Conservation (phyloP, 2,797 vertebrate species). For the Spinus pinus region DNA sequence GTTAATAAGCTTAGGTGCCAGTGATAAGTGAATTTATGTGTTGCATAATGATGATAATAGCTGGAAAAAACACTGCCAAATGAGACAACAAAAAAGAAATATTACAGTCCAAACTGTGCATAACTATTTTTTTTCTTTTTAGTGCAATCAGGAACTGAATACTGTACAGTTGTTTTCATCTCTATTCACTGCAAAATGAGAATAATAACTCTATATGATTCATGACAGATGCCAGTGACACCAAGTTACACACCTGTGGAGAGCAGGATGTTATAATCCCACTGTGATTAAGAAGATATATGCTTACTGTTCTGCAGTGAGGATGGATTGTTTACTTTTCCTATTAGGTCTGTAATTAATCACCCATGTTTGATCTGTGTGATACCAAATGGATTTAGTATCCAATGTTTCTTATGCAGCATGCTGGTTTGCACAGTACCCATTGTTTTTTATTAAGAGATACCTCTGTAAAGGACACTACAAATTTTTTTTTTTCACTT, state of each 20-base stretch:
- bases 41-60: constrained; percentile 64
- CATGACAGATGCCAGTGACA: constrained; percentile 62
- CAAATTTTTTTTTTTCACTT: constrained; percentile 3
- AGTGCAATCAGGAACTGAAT: constrained; percentile 41
- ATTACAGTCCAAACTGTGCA: constrained; percentile 41
- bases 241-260: constrained; percentile 69
- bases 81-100: constrained; percentile 64
- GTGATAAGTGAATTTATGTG: constrained; percentile 57
- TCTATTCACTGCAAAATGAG: constrained; percentile 65
- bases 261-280: constrained; percentile 66
- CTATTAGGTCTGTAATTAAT: constrained; percentile 71
- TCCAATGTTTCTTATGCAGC: not conserved
- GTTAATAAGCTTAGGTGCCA: constrained; percentile 64
- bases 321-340: constrained; percentile 67
- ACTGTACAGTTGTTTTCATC: constrained; percentile 56
- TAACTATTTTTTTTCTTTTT: constrained; percentile 54
- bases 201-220: constrained; percentile 72
- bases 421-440: not conserved
- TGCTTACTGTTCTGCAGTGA: constrained; percentile 37
- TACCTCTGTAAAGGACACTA: not conserved
- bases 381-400: constrained; percentile 51
- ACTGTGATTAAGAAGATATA: constrained; percentile 66
- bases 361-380: constrained; percentile 46
- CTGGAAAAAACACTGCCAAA: constrained; percentile 47
- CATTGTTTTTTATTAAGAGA: constrained; percentile 14